phyloP scores from a whole-genome alignment of 1,140 invertebrate genomes.

The Lepidostoma basale region DNA sequence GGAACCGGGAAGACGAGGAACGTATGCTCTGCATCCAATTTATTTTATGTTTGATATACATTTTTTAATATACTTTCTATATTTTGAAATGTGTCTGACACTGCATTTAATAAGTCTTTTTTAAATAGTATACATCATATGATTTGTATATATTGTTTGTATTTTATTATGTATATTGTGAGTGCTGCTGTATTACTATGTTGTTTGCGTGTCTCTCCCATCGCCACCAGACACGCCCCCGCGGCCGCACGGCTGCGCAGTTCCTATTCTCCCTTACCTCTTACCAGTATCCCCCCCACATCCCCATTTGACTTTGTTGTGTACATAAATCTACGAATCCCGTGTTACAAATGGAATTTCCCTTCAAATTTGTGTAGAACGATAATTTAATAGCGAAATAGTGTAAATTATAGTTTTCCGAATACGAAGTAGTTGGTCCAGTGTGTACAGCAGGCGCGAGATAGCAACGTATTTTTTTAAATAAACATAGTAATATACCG shows the following conservation, averaged over 20 bases:
- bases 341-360: too few relatives aligned
- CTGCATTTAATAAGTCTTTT: slow-evolving; percentile 28
- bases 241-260: too few relatives aligned
- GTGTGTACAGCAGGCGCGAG: too few relatives aligned
- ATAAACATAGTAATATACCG: slow-evolving; percentile 26
- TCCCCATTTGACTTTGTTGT: too few relatives aligned
- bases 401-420: background rate
- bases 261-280: too few relatives aligned
- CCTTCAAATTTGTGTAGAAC: too few relatives aligned
- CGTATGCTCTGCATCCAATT: slow-evolving; percentile 12
- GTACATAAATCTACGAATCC: too few relatives aligned
- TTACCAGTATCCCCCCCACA: too few relatives aligned
- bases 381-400: too few relatives aligned
- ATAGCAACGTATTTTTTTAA: slow-evolving; percentile 18
- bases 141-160: slow-evolving; percentile 32
- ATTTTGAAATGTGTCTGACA: slow-evolving; percentile 30
- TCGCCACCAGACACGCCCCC: too few relatives aligned
- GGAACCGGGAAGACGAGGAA: background rate
- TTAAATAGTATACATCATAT: slow-evolving; percentile 24
- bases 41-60: slow-evolving; percentile 24
- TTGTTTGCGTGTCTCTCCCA: too few relatives aligned
- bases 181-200: slow-evolving; percentile 25
- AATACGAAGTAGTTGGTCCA: background rate
- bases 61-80: slow-evolving; percentile 27
- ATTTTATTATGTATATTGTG: slow-evolving; percentile 27